Percentiles rank a stretch among this genome's conserved stretches.
phyloP scores from a whole-genome alignment of 2,888 invertebrate species.

The Didymodactylos carnosus region DNA sequence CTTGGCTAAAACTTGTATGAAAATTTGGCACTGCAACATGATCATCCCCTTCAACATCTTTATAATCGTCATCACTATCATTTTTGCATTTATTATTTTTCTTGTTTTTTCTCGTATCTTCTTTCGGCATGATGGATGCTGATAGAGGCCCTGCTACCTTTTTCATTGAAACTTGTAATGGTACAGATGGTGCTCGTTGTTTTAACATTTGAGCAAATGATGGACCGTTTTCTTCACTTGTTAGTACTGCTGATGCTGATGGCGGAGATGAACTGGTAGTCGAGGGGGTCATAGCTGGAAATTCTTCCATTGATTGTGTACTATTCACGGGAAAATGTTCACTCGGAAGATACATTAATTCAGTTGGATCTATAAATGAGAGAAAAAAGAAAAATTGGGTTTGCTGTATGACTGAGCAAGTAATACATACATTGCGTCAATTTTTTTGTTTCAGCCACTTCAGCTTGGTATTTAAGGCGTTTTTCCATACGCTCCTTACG shows the following conservation, averaged over 20 bases:
- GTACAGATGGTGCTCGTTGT: not conserved
- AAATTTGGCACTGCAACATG: not conserved
- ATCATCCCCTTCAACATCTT: not conserved
- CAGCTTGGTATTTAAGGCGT: not conserved
- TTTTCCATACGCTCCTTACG: constrained; percentile 10
- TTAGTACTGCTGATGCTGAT: not conserved
- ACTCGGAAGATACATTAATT: not conserved
- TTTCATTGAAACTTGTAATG: not conserved
- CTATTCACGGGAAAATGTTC: not conserved
- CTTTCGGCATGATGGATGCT: not conserved
- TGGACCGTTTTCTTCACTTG: not conserved
- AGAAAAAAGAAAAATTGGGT: not conserved
- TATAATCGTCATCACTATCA: not conserved
- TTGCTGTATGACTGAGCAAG: not conserved
- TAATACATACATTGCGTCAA: not conserved
- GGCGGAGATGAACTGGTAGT: not conserved
- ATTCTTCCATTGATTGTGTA: not conserved
- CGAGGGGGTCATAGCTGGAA: not conserved
- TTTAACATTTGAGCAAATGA: constrained; percentile 13
- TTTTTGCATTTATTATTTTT: not conserved
- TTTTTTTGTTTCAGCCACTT: not conserved
- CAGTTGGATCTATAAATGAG: not conserved
- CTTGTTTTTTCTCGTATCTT: not conserved
- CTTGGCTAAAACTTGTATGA: not conserved
- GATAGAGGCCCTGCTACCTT: not conserved